Percentiles rank a stretch among this genome's conserved stretches.
Evolutionary conservation across 2,113 vertebrate genomes (phyloP).

Genomic region (Gallinago media): DNA sequence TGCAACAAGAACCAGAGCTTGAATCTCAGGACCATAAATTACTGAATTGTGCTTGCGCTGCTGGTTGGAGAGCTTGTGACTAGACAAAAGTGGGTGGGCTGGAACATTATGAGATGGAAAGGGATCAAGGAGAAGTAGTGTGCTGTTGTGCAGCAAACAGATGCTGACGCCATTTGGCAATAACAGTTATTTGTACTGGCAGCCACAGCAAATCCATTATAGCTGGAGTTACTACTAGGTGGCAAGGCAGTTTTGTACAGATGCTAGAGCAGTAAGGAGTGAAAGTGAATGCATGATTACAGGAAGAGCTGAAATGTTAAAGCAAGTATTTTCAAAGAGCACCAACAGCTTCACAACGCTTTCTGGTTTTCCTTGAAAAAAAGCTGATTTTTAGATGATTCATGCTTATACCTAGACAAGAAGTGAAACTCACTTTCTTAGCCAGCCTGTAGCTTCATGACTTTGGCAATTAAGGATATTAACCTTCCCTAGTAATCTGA

Average conservation of each 20-base stretch:
- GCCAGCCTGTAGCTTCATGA: neutral
- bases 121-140: neutral
- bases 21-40: neutral
- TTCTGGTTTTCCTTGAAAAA: neutral
- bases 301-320: neutral
- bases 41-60: neutral
- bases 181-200: conserved; percentile 3
- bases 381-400: neutral
- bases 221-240: neutral
- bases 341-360: neutral
- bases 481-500: neutral
- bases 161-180: conserved; percentile 16
- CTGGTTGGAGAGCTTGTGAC: neutral
- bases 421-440: neutral
- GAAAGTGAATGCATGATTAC: neutral
- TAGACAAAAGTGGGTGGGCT: neutral
- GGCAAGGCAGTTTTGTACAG: neutral
- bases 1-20: neutral
- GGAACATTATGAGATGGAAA: neutral
- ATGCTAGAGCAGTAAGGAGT: neutral
- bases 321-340: neutral
- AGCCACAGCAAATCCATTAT: conserved; percentile 5
- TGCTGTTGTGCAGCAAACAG: neutral
- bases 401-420: neutral
- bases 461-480: neutral